Evolutionary conservation across 2,797 vertebrate genomes (phyloP), one percentile per base, ranked within the genome.

Genomic region (Melanotaenia parkinsoni): DNA sequence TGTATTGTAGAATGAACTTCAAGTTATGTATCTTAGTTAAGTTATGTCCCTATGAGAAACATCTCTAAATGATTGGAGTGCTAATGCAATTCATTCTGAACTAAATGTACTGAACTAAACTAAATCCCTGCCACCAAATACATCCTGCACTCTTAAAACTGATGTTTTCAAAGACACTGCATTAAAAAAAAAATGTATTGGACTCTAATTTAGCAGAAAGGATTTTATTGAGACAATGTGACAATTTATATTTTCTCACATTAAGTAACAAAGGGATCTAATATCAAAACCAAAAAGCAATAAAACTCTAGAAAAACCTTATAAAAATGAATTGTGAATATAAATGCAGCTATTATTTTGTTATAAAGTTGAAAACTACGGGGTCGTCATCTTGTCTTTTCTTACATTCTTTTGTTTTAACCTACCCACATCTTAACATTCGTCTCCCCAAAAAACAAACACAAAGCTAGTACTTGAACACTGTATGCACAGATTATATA

Each of bases 201-300:
- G 1, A 63, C 47, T 60, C 10, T 35, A n/a, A 16, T 3, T 60
- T 33, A 72, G 38, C 35, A 70, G 58, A 71, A 73, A 60, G 63
- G 33, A 72, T 84, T 86, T 87, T 86, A 77, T 74, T 83, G 43
- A 58, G 37, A 74, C 81, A 67, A 63, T 10, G 59, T 38, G 0
- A 1, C 14, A 7, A 53, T 69, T 79, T 70, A 16, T 62, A 53
- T 56, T 50, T 80, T 69, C 24, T 59, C 18, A 51, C 18, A 75
- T 33, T 26, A 72, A 77, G 12, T 61, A 59, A 11, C 18, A 14
- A 24, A 70, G 66, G 10, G 28, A 24, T 24, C 8, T 10, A 7
- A 16, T 47, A 14, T 66, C 45, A 24, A 72, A 71, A 67, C 12
- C 14, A 63, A 58, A 2, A 63, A 50, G 10, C 13, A 74, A 74